Evolutionary conservation across 1,140 invertebrate genomes (phyloP), one percentile per base, ranked within the genome.

Genomic region (Cotesia typhae): DNA sequence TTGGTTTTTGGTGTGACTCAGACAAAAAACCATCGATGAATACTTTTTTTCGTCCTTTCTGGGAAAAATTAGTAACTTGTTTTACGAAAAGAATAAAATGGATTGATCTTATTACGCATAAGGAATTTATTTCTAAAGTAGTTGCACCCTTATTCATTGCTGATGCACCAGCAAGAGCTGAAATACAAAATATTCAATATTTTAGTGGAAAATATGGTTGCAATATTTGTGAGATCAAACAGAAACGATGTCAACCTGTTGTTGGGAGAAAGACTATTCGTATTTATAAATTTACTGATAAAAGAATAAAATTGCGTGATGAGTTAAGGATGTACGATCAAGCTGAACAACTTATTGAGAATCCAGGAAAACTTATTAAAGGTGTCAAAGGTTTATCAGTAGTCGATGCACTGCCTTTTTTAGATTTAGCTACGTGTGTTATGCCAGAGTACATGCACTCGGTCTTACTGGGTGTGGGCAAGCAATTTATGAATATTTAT

Each of bases 161-260:
- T 14, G 77, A 79, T 77, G 76, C 78, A 57, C 78, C 77, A 17
- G 75, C 74, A 4, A 53, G 79, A 75, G 79, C 79, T 7, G 60
- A 77, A 61, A 14, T 81, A 41, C 77, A 76, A 74, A 81, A 81
- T 66, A 75, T 78, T 55, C 70, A 69, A 9, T 71, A 75, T 47
- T 77, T 76, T 37, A 76, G 55, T 61, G 76, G 78, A 3, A n/a
- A 20, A 28, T 71, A 67, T 72, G 70, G 71, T 6, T 80, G 78
- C 41, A 77, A 80, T 75, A 66, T 75, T 59, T 80, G 78, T 37
- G 75, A 78, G 74, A 65, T 75, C 72, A 67, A 66, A 69, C 74
- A 38, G 35, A 73, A 59, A 38, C 20, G 3, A 66, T 59, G 36
- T 28, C 63, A 53, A 64, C n/a, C 4, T 69, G 57, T 67, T 38